phyloP scores from a whole-genome alignment of 2,113 vertebrate species.

The Callipepla squamata region DNA sequence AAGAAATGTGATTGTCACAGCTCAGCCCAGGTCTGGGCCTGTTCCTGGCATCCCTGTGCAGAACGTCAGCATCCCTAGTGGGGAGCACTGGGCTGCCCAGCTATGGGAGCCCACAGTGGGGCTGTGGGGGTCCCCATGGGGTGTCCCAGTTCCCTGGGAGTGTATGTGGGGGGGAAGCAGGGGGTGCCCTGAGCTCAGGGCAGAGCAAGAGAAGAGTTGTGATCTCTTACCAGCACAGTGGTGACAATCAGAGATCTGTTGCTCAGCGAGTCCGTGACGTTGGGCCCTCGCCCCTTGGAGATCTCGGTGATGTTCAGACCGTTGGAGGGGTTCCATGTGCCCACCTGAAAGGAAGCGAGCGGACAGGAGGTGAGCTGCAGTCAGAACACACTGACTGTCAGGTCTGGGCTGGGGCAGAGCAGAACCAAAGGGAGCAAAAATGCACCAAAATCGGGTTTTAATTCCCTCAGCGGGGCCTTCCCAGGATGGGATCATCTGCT shows the following conservation, averaged over 20 bases:
- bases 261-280: constrained; percentile 95
- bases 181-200: background rate
- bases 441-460: background rate
- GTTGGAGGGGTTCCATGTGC: constrained; percentile 92
- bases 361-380: background rate
- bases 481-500: background rate
- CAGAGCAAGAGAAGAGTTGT: background rate
- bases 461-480: background rate
- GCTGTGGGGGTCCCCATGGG: too few relatives aligned
- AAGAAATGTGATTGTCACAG: background rate
- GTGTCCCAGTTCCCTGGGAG: too few relatives aligned
- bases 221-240: constrained; percentile 91
- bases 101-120: too few relatives aligned
- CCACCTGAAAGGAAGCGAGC: constrained; percentile 81
- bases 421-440: background rate
- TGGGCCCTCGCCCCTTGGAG: constrained; percentile 90
- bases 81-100: background rate
- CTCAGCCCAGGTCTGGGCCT: background rate
- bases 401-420: background rate
- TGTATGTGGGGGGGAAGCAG: too few relatives aligned
- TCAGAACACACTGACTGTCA: background rate
- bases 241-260: constrained; percentile 96
- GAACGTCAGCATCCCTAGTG: background rate
- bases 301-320: constrained; percentile 96
- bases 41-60: background rate